A percentile compares a stretch with the other conserved stretches of the same genome.
Evolutionary conservation across 2,113 vertebrate species (phyloP).

Genomic region (Dendropsophus ebraccatus): DNA sequence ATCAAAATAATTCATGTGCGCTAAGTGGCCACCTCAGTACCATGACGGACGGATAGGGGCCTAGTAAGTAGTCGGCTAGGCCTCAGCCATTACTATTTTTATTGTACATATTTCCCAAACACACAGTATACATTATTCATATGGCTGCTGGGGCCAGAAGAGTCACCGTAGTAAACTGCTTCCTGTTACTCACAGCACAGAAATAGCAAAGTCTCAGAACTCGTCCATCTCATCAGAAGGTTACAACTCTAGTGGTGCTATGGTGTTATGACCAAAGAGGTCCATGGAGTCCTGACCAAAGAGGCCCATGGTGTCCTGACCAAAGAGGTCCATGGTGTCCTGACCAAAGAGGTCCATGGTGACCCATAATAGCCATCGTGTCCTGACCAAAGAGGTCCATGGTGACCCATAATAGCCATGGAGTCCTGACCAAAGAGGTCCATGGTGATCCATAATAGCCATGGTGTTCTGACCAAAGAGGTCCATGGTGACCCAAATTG

Average conservation of each 20-base stretch:
- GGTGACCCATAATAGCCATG: no score
- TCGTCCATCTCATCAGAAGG: no score
- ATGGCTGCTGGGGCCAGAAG: background rate
- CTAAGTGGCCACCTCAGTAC: background rate
- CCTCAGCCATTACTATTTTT: background rate
- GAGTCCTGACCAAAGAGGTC: no score
- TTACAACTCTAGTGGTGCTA: no score
- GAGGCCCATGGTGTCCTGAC: background rate
- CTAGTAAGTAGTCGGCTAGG: background rate
- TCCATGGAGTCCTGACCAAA: background rate
- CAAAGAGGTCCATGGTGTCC: background rate
- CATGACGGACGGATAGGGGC: background rate
- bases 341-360: background rate
- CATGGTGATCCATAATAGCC: no score
- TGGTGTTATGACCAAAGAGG: background rate
- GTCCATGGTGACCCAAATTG: no score
- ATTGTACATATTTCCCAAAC: background rate
- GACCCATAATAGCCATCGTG: no score
- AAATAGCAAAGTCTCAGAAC: no score
- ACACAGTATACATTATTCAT: background rate
- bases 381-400: no score
- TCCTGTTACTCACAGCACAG: background rate
- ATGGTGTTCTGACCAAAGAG: no score
- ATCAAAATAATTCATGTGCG: background rate
- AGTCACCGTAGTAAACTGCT: no score